Evolutionary conservation across 2,113 vertebrate genomes (phyloP), one percentile per base, ranked within the genome.

Genomic region (Paedocypris sp.): DNA sequence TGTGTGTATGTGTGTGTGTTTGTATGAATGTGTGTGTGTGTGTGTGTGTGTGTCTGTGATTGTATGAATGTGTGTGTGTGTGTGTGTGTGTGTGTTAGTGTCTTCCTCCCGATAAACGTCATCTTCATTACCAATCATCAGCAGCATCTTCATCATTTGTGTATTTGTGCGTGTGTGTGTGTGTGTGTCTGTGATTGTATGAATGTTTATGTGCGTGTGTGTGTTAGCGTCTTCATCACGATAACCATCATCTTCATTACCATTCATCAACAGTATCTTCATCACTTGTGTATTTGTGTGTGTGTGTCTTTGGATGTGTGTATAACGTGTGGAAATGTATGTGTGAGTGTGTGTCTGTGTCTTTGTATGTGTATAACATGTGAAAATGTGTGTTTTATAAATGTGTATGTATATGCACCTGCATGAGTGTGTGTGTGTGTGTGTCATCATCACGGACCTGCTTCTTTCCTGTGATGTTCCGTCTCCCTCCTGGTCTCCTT

Each of bases 91-190:
- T 19, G 54, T 67, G 64, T 22, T 47, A 13, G 41, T 61, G 23
- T 64, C 26, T 62, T 64, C 10, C 39, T 70, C n/a, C n/a, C n/a
- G n/a, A n/a, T 64, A 67, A 51, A 64, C 62, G 26, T 62, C 58
- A 70, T 57, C 42, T 15, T 43, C 8, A 58, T n/a, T n/a, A n/a
- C n/a, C n/a, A n/a, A n/a, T n/a, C n/a, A n/a, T n/a, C n/a, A n/a
- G n/a, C n/a, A n/a, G n/a, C n/a, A n/a, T n/a, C n/a, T n/a, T n/a
- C n/a, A n/a, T n/a, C n/a, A n/a, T 47, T 4, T 22, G 8, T 45
- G 16, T 3, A 4, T 19, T n/a, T 41, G 33, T 62, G 36, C 15
- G 45, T 51, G 41, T 35, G 36, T 15, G 22, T 42, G 6, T 62
- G 47, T 28, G 50, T 56, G 50, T 26, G 32, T 38, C 43, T 28